Base-by-base conservation (phyloP, 2,888 invertebrate genomes). In the Cerceris ruficornis region DNA sequence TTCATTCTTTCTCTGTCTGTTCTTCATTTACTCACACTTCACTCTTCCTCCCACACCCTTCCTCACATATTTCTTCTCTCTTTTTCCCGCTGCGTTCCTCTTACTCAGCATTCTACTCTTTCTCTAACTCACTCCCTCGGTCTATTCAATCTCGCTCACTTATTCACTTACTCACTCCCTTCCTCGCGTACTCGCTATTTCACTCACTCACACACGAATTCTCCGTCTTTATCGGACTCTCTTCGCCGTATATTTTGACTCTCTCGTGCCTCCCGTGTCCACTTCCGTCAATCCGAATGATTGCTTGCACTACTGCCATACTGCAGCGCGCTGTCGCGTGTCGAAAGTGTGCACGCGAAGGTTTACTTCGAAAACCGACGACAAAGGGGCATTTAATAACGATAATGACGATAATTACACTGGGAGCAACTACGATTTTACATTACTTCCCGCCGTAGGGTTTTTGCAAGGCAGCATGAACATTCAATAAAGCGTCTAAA, bases 231-330 rank as follows among this genome's bases (percentile, higher is more conserved):
- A 57, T 62, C 42, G 28, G 8, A 43, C 64, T 55, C 54, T 61
- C 7, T 41, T 39, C 17, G 11, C 13, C 0, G 14, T 11, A 6
- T 42, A 17, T 8, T 17, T 60, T 7, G 46, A 2, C 6, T 60
- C 61, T 54, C 50, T 66, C 46, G 39, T 60, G 69, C 72, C 70
- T 69, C 69, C 68, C 59, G 75, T 62, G 80, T 81, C 80, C 80
- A 86, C 87, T 88, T 86, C 87, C 86, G 88, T 86, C 88, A 86
- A 84, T 88, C 83, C 82, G 75, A 74, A 75, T 82, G 85, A 83
- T 82, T 85, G 86, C 84, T 87, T 84, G 88, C 87, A 89, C 90
- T 89, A 90, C 90, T 90, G 90, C 89, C 90, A 90, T 86, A 90
- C 87, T 90, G 87, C 84, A 79, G 85, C 75, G 77, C 54, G 59